Base-by-base conservation (phyloP, 2,888 invertebrate genomes). In the Drosophila austrosaltans region DNA sequence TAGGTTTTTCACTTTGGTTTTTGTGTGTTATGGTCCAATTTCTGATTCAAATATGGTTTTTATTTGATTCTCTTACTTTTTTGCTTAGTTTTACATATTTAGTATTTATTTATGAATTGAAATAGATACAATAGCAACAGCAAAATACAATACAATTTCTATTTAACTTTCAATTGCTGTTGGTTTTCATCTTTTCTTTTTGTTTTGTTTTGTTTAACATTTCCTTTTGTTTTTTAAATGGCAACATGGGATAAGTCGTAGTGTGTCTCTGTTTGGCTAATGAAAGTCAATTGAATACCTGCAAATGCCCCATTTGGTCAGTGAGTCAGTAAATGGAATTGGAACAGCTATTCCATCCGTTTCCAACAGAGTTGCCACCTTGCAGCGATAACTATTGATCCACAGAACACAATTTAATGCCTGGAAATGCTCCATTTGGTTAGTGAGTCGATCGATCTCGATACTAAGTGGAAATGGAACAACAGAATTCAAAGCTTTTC, bases 21-120 rank as follows among this genome's bases (percentile, higher is more conserved):
- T 54, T 63, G 28, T 36, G 44, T 69, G 76, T 65, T 73, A 78
- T 83, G 83, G 83, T 83, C 83, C 89, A 79, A 87, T 89, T 82
- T 77, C 62, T 69, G 72, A 81, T 78, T 79, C 56, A 63, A 87
- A 75, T 64, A 64, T 74, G 28, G 48, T 68, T 76, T 81, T 72
- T 54, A 73, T 78, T 80, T 85, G 68, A 75, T 87, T 83, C 69
- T 32, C 57, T 72, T 76, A 16, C 5, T 30, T 30, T 30, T 30
- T 30, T 3, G 28, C 70, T 42, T 32, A 32, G 36, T 36, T 36
- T 36, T 36, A 36, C 36, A 70, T 64, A 66, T 81, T 63, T 57
- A 57, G 36, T 36, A 8, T 36, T 12, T 36, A 36, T 53, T 56
- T 57, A 36, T 36, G 32, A 36, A 57, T 57, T 57, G 56, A 57